Evolutionary conservation across 2,797 vertebrate genomes (phyloP), one percentile per base, ranked within the genome.

Genomic region (Clarias platycephalus): DNA sequence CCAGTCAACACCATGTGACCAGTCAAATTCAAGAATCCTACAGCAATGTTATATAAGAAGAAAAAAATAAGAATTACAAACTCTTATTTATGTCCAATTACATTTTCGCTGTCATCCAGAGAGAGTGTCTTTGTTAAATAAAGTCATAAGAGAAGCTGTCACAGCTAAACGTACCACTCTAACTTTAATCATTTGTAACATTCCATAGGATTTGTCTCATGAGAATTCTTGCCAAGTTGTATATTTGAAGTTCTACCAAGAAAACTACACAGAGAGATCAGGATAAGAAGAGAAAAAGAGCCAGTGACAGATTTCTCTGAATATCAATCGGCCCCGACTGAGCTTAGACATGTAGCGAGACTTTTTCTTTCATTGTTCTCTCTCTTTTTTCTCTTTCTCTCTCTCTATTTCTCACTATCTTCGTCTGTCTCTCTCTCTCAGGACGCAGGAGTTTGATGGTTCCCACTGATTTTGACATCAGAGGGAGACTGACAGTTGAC

Each of bases 401-500:
- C 79, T 85, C 77, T 85, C 84, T 81, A 53, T 53, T 53, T 89
- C 75, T 3, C 85, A 77, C 64, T 67, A 87, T 89, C 80, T 90
- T 89, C 18, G 72, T 85, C 86, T 87, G 81, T 79, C 66, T 67
- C 83, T 87, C 67, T 83, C 77, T 85, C 84, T 81, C 87, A 82
- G 79, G 86, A 84, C 83, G 62, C 0, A 16, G 16, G 81, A 80
- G 86, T 88, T 88, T 88, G 89, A 90, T 90, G 89, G 85, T 86
- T 88, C 70, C 85, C 81, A 77, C 89, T 88, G 89, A 90, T 90
- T 90, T 74, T 82, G 81, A 81, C 92, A 72, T 92, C 90, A 87
- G 90, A 89, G 88, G 74, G 88, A 93, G 94, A 95, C 91, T 95
- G 95, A 95, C 95, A 95, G 94, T 94, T 95, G 94, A 95, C 95